phyloP scores from a whole-genome alignment of 2,797 vertebrate species.

The Halcyon badia region DNA sequence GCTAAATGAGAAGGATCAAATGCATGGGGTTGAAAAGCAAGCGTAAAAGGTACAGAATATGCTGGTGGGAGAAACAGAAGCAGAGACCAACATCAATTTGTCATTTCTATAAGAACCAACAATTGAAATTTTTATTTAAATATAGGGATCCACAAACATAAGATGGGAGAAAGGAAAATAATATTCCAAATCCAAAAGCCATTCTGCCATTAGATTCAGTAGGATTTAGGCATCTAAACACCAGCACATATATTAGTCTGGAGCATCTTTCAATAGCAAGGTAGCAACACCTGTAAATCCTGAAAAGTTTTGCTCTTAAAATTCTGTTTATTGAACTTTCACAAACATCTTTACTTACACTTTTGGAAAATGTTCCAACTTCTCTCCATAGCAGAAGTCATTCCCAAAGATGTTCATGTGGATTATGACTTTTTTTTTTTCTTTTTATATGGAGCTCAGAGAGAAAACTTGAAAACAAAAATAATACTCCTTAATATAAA shows the following conservation, averaged over 20 bases:
- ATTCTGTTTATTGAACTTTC: background rate
- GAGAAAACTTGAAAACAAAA: background rate
- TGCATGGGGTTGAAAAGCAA: background rate
- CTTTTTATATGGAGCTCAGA: background rate
- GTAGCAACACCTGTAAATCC: background rate
- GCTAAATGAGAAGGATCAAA: background rate
- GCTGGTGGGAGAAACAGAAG: background rate
- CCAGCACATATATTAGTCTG: background rate
- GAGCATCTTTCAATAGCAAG: background rate
- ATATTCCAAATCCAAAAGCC: background rate
- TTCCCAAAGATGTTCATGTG: accelerated
- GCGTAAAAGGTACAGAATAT: background rate
- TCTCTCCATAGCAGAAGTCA: background rate
- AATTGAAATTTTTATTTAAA: background rate
- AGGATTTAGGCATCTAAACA: background rate
- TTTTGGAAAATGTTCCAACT: background rate
- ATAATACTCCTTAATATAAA: background rate
- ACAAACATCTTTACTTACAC: background rate
- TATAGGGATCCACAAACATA: background rate
- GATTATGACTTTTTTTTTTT: background rate
- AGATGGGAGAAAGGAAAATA: background rate
- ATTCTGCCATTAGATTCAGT: background rate
- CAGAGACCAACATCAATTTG: background rate
- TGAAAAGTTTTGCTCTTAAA: background rate
- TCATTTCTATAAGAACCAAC: background rate